These are phyloP conservation scores for Varanus salvator DNA, from an alignment of 2,113 vertebrate genomes.

Conservation along the genomic window DNA sequence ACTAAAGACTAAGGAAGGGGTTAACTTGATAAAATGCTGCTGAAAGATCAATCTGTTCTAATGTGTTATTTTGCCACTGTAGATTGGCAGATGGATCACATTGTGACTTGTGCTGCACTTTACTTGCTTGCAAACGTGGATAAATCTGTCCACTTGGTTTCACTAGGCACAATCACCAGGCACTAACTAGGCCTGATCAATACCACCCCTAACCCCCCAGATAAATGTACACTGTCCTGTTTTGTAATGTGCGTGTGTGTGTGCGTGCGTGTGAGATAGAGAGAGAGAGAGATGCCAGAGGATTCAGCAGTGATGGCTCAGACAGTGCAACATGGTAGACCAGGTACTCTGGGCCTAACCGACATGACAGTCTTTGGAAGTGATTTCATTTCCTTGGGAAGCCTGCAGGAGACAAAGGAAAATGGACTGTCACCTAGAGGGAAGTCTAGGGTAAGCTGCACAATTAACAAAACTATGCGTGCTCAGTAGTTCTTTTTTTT, in stretches of 20 bases:
- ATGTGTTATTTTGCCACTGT: constrained; percentile 51
- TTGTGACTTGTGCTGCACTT: constrained; percentile 31
- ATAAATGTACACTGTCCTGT: neutral
- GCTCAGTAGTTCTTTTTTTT: neutral
- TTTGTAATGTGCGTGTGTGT: neutral
- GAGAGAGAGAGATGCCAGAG: constrained; percentile 37
- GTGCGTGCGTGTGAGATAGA: neutral
- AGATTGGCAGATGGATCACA: constrained; percentile 54
- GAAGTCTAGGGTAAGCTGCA: accelerated
- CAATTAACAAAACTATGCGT: neutral
- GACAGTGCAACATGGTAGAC: neutral
- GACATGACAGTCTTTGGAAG: accelerated
- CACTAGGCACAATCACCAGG: neutral
- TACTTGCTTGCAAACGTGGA: constrained; percentile 5
- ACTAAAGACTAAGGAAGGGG: constrained; percentile 32
- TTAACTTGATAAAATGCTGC: constrained; percentile 47
- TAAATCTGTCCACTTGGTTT: constrained; percentile 44
- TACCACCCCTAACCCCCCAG: neutral
- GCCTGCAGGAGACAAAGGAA: neutral
- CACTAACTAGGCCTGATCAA: constrained; percentile 33
- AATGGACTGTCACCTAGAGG: neutral
- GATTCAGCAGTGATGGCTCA: neutral
- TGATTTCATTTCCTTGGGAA: accelerated
- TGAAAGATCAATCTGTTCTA: constrained; percentile 45
- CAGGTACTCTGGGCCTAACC: accelerated